Base-by-base conservation (phyloP, 2,797 vertebrate species). In the Picus viridis region DNA sequence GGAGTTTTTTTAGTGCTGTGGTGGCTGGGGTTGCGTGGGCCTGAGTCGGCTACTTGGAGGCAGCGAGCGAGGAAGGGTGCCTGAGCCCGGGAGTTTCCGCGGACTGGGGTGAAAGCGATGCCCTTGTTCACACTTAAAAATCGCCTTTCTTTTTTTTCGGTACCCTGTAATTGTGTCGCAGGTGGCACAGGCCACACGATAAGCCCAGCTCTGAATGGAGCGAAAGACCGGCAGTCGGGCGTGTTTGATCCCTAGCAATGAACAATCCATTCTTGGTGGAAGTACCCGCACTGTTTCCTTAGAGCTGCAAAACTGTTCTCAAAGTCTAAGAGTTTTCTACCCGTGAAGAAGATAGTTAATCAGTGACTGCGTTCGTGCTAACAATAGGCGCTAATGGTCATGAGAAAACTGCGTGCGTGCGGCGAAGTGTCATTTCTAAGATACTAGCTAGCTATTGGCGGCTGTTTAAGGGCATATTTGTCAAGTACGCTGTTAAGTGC, bases 241-340 rank as follows among this genome's bases (percentile, higher is more conserved):
- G 23, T 2, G 23, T 9, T 9, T 6, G 12, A 1, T 39, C 1
- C 11, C 9, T 4, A 1, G 16, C 4, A 0, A 0, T 6, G 9
- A 22, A 6, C 7, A 0, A 0, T 22, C 1, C 11, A 1, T 3
- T 11, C 23, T 1, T 6, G 0, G 18, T 2, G 32, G 27, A 16
- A 39, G 68, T 20, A 45, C 12, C 9, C 3, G n/a, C 1, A 1
- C 16, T 32, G 30, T 4, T n/a, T 17, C 6, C 13, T 69, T 43
- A 9, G 24, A 39, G 1, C 8, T 3, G 24, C 16, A 20, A 32
- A 51, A 32, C 20, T 12, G 19, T 10, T 32, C 20, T 19, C 24
- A 1, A 17, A 22, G 24, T 12, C 9, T n/a, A 5, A 6, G 16
- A 8, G 10, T 15, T 58, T 36, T 20, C 49, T 26, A 4, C 30